Evolutionary conservation across 2,888 invertebrate species (phyloP), one percentile per base, ranked within the genome.

Genomic region (Conchocele bisecta): DNA sequence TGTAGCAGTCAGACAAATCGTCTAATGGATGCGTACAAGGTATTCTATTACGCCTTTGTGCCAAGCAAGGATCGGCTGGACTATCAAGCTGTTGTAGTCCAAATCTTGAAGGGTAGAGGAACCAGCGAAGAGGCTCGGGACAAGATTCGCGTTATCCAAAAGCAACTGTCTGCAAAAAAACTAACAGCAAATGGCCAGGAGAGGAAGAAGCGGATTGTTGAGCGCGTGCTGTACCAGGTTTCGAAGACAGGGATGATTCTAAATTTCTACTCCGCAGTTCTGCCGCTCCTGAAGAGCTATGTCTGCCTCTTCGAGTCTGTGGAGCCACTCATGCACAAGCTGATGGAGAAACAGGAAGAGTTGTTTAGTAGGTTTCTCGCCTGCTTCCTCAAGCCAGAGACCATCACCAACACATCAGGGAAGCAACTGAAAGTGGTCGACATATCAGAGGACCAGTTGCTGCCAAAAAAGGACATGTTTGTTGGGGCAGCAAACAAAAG

Each of bases 21-120:
- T 15, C 31, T 70, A 17, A 64, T 46, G 20, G 64, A 66, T 57
- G 65, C 56, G 9, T 70, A 46, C 17, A n/a, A n/a, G n/a, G n/a
- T n/a, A n/a, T n/a, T n/a, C n/a, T n/a, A n/a, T n/a, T n/a, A n/a
- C n/a, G n/a, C n/a, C n/a, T n/a, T n/a, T n/a, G n/a, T n/a, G n/a
- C n/a, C n/a, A n/a, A n/a, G 48, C 35, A 4, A 48, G 28, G 28
- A 31, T 48, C n/a, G n/a, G 22, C 9, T 3, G 15, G 22, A 17
- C 15, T 59, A 59, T 24, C 4, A 3, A 7, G 20, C 22, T 13
- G 46, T 28, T 29, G 46, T 59, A 3, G 9, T 17, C 13, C 42
- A 57, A 20, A 20, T 57, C 17, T 28, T 22, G 42, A 57, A 33
- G n/a, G 35, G 11, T 2, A 24, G 24, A 33, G n/a, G 39, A 11